phyloP scores from a whole-genome alignment of 2,113 vertebrate genomes.

The Trichechus manatus region DNA sequence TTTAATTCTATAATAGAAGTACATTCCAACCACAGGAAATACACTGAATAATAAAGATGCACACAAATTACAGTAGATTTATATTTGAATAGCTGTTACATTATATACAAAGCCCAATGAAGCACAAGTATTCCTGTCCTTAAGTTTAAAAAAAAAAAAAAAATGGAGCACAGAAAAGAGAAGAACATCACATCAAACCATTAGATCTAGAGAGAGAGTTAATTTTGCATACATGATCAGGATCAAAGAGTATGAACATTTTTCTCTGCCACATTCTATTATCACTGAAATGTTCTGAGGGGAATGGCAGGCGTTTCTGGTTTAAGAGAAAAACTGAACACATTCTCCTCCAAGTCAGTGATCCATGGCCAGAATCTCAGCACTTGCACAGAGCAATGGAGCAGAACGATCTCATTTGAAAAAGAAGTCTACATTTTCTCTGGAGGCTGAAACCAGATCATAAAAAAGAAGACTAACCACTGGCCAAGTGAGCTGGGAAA shows the following conservation, averaged over 20 bases:
- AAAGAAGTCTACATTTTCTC: constrained; percentile 46
- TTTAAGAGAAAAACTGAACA: constrained; percentile 39
- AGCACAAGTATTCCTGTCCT: background rate
- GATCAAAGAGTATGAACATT: background rate
- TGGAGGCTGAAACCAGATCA: background rate
- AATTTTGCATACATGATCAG: background rate
- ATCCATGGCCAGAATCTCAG: constrained; percentile 1
- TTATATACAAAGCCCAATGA: background rate
- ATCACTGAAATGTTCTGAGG: background rate
- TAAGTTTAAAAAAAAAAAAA: background rate
- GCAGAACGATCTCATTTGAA: constrained; percentile 65
- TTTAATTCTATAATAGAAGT: background rate
- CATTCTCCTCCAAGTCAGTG: constrained; percentile 25
- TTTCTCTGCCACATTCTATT: background rate
- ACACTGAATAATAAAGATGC: background rate
- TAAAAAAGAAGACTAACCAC: background rate
- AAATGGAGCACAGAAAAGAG: background rate
- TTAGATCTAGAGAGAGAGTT: background rate
- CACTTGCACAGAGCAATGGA: constrained; percentile 40
- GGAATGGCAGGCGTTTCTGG: background rate
- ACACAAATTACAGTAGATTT: background rate
- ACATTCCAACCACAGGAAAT: background rate
- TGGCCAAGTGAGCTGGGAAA: background rate
- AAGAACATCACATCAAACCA: background rate
- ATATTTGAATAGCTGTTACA: background rate